phyloP scores from a whole-genome alignment of 2,113 vertebrate species.

The Crotalus helleri region DNA sequence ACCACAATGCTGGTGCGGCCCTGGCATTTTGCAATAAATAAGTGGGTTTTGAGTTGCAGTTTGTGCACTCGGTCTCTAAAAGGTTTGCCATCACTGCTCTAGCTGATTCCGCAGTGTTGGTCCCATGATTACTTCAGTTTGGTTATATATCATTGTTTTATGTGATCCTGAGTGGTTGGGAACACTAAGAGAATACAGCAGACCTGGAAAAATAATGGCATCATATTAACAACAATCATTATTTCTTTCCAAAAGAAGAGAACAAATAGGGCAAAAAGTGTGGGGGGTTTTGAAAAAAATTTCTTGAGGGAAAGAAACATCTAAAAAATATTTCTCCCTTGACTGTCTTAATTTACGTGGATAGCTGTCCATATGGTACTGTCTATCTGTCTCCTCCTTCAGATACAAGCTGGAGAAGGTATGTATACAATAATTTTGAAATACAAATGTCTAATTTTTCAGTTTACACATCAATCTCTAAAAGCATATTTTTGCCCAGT shows the following conservation, averaged over 20 bases:
- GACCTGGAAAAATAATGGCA: neutral
- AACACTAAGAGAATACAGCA: neutral
- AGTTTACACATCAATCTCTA: neutral
- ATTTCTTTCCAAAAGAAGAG: accelerated
- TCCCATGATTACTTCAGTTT: neutral
- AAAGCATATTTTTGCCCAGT: neutral
- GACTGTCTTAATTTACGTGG: slow-evolving; percentile 79
- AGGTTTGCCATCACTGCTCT: no score
- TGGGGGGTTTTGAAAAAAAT: neutral
- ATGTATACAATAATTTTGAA: slow-evolving; percentile 44
- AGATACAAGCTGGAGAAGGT: slow-evolving; percentile 98
- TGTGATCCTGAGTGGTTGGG: neutral
- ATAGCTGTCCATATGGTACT: slow-evolving; percentile 95
- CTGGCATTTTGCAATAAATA: no score
- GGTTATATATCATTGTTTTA: neutral
- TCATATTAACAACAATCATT: neutral
- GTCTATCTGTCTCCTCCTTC: slow-evolving; percentile 95
- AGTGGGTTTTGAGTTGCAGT: no score
- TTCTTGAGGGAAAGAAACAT: neutral
- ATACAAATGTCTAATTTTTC: neutral
- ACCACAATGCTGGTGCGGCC: no score
- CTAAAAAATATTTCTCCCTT: slow-evolving; percentile 66
- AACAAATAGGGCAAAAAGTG: neutral
- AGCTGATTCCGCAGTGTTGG: neutral
- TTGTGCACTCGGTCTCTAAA: no score